Evolutionary conservation across 2,888 invertebrate species (phyloP), one percentile per base, ranked within the genome.

Genomic region (Galerucella pusilla): DNA sequence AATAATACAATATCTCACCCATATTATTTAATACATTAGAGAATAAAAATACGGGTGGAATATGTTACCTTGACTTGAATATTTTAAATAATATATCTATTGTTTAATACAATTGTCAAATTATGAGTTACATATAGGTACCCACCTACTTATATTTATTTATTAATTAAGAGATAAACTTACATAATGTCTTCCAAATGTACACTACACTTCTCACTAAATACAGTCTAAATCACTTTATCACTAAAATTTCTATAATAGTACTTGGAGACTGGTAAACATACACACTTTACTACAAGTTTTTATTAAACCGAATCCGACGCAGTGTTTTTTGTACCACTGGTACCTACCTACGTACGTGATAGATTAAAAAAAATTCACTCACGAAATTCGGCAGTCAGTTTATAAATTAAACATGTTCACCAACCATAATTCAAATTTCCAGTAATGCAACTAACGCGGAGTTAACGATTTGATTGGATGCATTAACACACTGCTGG

Each of bases 401-500:
- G 16, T n/a, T 59, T 16, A 68, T 45, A 59, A 66, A 9, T 12
- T 45, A 45, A 61, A 28, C 69, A 61, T 69, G 3, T 61, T 69
- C 69, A 69, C 69, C 11, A 61, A 28, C n/a, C 3, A 7, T 42
- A 60, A 68, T 45, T 42, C 11, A 45, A 46, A 46, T 20, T 64
- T 28, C 12, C 14, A 35, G 14, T 12, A 61, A 45, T 65, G 45
- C 16, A 45, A 49, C 20, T 20, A 60, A 68, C 60, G 10, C 57
- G 59, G 12, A 45, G 28, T 11, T 71, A 69, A 71, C 70, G 59
- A 60, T 70, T 71, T 69, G 68, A 69, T 78, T 69, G 25, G 45
- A 35, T 65, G 16, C 54, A 75, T 46, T 63, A 54, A 72, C 69
- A 63, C 35, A 6, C 57, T 35, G 61, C 59, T 35, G 20, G 20